These are phyloP conservation scores for Graptemys geographica DNA, from an alignment of 2,797 vertebrate species.

Conservation along the genomic window DNA sequence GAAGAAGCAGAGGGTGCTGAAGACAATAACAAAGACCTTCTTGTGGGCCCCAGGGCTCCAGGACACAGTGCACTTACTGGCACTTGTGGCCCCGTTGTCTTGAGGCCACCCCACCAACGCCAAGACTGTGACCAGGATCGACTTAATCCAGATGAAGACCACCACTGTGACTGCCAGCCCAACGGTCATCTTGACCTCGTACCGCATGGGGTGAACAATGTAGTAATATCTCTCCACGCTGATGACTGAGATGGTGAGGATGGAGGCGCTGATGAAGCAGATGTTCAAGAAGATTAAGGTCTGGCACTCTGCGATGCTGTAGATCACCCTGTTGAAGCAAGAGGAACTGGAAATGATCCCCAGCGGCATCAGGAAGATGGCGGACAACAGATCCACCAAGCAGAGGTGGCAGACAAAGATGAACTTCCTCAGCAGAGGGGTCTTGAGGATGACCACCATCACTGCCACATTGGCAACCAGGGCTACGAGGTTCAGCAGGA, in stretches of 20 bases:
- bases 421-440: constrained; percentile 90
- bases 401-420: constrained; percentile 94
- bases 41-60: constrained; percentile 88
- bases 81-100: constrained; percentile 82
- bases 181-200: constrained; percentile 91
- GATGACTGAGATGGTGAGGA: constrained; percentile 92
- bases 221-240: constrained; percentile 94
- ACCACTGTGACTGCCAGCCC: constrained; percentile 85
- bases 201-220: constrained; percentile 93
- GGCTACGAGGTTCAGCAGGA: constrained; percentile 87
- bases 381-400: constrained; percentile 91
- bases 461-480: constrained; percentile 89
- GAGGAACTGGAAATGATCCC: constrained; percentile 90
- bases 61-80: constrained; percentile 85
- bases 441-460: constrained; percentile 88
- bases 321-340: constrained; percentile 85
- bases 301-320: constrained; percentile 88
- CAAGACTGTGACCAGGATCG: constrained; percentile 85
- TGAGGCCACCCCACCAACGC: constrained; percentile 88
- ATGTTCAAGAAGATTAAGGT: constrained; percentile 89
- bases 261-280: constrained; percentile 90
- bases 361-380: constrained; percentile 92
- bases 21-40: constrained; percentile 87
- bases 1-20: constrained; percentile 88
- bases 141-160: constrained; percentile 89